Evolutionary conservation across 2,797 vertebrate species (phyloP).

Genomic region (Lutjanus argentimaculatus): DNA sequence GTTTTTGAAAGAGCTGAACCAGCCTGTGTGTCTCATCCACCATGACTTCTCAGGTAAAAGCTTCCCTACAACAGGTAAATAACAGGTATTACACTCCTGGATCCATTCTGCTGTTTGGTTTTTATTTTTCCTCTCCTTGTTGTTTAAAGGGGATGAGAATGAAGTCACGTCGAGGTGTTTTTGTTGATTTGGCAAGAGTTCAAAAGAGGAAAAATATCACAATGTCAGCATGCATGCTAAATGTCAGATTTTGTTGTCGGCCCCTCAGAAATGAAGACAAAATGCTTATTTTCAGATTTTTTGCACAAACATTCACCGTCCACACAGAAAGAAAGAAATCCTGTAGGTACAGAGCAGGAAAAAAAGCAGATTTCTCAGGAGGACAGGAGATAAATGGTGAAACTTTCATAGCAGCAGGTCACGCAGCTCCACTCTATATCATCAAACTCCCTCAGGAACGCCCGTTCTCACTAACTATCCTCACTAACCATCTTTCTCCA

Average conservation of each 20-base stretch:
- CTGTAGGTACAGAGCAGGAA: conserved; percentile 1
- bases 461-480: too few relatives aligned
- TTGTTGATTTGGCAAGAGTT: background rate
- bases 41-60: background rate
- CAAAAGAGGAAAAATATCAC: background rate
- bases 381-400: conserved; percentile 15
- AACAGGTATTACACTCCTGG: background rate
- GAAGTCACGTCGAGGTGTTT: background rate
- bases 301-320: background rate
- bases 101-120: background rate
- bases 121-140: background rate
- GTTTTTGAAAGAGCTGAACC: background rate
- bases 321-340: too few relatives aligned
- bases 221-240: background rate
- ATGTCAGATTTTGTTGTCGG: background rate
- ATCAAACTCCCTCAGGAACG: conserved; percentile 27
- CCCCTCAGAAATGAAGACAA: conserved; percentile 14
- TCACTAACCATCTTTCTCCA: background rate
- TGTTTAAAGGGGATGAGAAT: background rate
- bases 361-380: conserved; percentile 2
- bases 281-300: background rate
- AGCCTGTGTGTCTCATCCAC: too few relatives aligned
- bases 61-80: background rate
- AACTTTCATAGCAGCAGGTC: conserved; percentile 25
- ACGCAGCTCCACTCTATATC: conserved; percentile 27